These are phyloP conservation scores for Aspidoscelis tigris DNA, from an alignment of 2,113 vertebrate species.

Conservation along the genomic window DNA sequence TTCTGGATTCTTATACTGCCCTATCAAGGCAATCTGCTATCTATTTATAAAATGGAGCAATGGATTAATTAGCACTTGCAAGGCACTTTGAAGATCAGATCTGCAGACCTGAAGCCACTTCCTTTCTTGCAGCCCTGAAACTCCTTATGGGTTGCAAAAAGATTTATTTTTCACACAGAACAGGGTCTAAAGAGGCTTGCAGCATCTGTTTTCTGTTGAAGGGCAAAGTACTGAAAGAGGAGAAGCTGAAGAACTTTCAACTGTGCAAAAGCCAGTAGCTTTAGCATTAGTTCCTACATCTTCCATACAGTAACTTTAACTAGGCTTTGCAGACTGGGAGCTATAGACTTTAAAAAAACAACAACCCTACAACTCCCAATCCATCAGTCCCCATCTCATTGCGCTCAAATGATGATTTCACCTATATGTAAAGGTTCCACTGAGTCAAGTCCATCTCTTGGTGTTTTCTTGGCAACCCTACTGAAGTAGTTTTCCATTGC, in stretches of 20 bases:
- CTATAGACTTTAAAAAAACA: not conserved
- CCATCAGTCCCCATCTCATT: not conserved
- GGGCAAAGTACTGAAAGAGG: not conserved
- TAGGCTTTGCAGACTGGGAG: not conserved
- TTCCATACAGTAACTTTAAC: not conserved
- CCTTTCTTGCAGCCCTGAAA: not conserved
- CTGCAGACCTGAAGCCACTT: not conserved
- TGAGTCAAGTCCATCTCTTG: too few relatives aligned
- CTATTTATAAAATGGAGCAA: conserved; percentile 11
- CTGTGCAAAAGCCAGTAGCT: not conserved
- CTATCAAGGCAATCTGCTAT: not conserved
- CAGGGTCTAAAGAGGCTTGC: too few relatives aligned
- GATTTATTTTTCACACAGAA: not conserved
- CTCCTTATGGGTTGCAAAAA: not conserved
- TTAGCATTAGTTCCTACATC: not conserved
- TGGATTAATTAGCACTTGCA: conserved; percentile 13
- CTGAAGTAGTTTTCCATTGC: too few relatives aligned
- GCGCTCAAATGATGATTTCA: not conserved
- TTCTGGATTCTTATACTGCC: not conserved
- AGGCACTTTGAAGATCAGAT: conserved; percentile 4
- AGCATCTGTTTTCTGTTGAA: not conserved
- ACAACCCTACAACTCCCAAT: not conserved
- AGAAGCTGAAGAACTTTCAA: not conserved
- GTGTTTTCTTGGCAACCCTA: too few relatives aligned
- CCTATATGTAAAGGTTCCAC: too few relatives aligned